These are phyloP conservation scores for Melinopterus prodromus DNA, from an alignment of 2,888 invertebrate species.

Conservation along the genomic window DNA sequence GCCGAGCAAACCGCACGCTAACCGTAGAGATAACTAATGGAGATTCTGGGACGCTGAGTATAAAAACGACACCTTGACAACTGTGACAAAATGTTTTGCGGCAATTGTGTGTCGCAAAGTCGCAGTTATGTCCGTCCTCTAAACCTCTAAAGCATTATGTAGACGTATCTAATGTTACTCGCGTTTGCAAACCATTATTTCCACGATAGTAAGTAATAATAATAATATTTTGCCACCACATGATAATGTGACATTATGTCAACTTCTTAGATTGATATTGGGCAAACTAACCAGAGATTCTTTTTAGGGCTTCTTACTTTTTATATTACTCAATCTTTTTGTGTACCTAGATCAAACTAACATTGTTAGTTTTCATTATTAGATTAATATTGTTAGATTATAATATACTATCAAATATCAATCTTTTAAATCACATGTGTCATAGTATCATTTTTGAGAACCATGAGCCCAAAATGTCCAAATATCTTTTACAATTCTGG, in stretches of 20 bases:
- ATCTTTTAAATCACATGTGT: no score
- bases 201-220: neutral
- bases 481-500: no score
- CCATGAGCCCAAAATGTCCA: no score
- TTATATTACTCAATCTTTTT: no score
- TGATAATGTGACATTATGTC: neutral
- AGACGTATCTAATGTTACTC: neutral
- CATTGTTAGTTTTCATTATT: no score
- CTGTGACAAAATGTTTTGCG: neutral
- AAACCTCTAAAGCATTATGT: neutral
- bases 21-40: neutral
- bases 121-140: neutral
- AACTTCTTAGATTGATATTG: no score
- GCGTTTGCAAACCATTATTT: neutral
- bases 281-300: no score
- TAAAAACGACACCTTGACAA: neutral
- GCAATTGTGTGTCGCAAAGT: neutral
- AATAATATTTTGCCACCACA: neutral
- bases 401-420: no score
- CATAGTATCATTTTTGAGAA: no score
- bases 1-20: neutral
- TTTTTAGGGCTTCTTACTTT: no score
- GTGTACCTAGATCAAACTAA: no score
- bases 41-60: constrained; percentile 6
- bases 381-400: no score